phyloP scores from a whole-genome alignment of 2,797 vertebrate species.

The Aplochiton taeniatus region DNA sequence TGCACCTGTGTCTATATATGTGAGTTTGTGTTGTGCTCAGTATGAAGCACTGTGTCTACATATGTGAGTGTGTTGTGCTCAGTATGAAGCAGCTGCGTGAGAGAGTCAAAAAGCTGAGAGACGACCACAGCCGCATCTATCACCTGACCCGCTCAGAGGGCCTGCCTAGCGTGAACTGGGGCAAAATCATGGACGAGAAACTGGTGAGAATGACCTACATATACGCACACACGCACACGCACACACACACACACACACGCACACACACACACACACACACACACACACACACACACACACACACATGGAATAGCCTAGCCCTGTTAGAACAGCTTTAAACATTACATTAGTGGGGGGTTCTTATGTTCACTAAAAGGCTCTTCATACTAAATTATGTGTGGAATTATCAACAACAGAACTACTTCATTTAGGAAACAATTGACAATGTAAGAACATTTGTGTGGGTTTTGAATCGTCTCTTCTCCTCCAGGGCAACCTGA shows the following conservation, averaged over 20 bases:
- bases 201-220: conserved; percentile 71
- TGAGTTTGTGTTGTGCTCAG: too few species aligned
- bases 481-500: conserved; percentile 76
- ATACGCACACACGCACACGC: not conserved
- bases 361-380: too few species aligned
- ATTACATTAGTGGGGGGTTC: too few species aligned
- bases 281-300: not conserved
- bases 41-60: not conserved
- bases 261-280: not conserved
- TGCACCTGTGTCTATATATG: not conserved
- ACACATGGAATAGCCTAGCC: not conserved
- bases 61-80: conserved; percentile 27
- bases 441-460: too few species aligned
- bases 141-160: conserved; percentile 75
- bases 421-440: too few species aligned
- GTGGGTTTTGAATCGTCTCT: not conserved
- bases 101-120: conserved; percentile 80
- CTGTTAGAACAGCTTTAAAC: too few species aligned
- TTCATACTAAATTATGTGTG: too few species aligned
- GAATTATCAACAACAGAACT: too few species aligned
- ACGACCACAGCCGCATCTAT: conserved; percentile 88
- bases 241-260: not conserved
- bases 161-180: conserved; percentile 89
- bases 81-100: conserved; percentile 92
- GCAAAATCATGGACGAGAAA: conserved; percentile 89